phyloP scores from a whole-genome alignment of 2,113 vertebrate genomes.

The human (Homo sapiens) region DNA sequence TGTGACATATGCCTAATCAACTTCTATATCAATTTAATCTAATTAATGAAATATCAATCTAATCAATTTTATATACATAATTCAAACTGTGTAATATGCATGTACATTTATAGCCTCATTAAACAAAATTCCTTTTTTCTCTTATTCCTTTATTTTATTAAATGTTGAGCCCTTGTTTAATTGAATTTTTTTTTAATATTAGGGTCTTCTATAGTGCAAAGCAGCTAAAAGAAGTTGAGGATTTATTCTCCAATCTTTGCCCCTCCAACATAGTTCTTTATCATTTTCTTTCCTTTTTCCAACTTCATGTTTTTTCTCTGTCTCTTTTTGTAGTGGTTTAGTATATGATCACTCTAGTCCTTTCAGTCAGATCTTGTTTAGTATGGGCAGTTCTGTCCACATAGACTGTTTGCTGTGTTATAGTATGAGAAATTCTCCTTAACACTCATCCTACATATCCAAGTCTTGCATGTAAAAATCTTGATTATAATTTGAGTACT shows the following conservation, averaged over 20 bases:
- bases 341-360: not conserved
- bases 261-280: too few relatives aligned
- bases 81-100: too few relatives aligned
- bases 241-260: too few relatives aligned
- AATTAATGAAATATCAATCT: too few relatives aligned
- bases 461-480: not conserved
- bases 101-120: not conserved
- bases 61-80: too few relatives aligned
- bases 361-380: not conserved
- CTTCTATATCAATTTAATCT: too few relatives aligned
- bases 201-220: not conserved
- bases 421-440: not conserved
- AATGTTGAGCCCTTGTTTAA: not conserved
- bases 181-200: not conserved
- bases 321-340: not conserved
- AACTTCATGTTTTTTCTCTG: not conserved
- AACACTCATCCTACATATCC: not conserved
- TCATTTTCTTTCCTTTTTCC: not conserved
- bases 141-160: not conserved
- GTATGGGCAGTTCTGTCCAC: not conserved
- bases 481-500: not conserved
- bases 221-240: not conserved
- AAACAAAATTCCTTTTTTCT: not conserved
- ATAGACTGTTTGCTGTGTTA: not conserved
- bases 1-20: not conserved